Conservation (phyloP, 2,888 invertebrate species). For the Rhagium mordax region DNA sequence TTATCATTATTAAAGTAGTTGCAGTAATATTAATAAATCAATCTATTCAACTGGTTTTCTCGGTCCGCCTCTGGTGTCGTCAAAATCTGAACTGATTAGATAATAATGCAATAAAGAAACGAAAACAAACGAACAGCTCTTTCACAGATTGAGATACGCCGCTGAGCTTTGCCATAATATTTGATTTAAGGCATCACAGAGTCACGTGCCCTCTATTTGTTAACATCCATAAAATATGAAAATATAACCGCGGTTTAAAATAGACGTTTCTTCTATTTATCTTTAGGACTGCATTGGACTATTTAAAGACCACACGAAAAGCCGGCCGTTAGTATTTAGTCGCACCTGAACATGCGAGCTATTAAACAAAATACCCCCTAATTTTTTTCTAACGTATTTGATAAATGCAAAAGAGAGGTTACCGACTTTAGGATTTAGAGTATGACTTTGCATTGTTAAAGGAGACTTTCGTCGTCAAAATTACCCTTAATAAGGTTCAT, state of each 20-base stretch:
- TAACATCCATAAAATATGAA: conserved; percentile 23
- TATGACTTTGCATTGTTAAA: neutral
- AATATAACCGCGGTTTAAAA: conserved; percentile 20
- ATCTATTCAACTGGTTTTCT: too few species aligned
- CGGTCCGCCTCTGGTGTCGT: too few species aligned
- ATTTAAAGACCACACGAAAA: conserved; percentile 14
- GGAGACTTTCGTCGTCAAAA: neutral
- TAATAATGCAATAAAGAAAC: too few species aligned
- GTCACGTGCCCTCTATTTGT: conserved; percentile 25
- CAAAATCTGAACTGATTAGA: too few species aligned
- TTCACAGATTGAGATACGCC: neutral
- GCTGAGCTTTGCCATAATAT: neutral
- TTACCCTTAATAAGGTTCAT: neutral
- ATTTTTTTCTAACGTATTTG: neutral
- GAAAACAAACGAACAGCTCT: too few species aligned
- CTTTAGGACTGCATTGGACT: neutral
- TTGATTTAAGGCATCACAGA: conserved; percentile 1
- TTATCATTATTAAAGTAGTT: too few species aligned
- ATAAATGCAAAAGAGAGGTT: neutral
- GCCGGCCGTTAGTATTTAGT: neutral
- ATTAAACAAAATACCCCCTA: neutral
- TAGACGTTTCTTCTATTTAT: conserved; percentile 25
- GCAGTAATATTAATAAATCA: too few species aligned
- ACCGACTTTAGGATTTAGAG: neutral
- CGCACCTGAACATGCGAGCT: neutral